These are phyloP conservation scores for Danio albolineatus DNA, from an alignment of 2,797 vertebrate species.

Conservation along the genomic window DNA sequence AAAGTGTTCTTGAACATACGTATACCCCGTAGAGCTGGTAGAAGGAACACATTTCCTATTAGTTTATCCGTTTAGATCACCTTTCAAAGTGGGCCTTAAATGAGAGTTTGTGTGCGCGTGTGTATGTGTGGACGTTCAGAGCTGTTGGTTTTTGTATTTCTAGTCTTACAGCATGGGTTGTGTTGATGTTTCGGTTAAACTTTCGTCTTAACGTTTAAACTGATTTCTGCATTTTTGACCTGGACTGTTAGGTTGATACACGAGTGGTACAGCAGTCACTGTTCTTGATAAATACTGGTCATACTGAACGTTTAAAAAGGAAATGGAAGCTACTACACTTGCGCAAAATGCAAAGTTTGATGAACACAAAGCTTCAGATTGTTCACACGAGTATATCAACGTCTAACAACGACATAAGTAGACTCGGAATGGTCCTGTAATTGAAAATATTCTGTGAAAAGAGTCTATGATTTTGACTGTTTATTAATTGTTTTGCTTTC, in stretches of 20 bases:
- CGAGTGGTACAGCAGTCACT: not conserved
- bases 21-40: slow-evolving; percentile 17
- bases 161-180: slow-evolving; percentile 16
- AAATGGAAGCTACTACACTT: not conserved
- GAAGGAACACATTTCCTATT: slow-evolving; percentile 15
- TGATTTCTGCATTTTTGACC: slow-evolving; percentile 4
- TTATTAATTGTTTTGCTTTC: not conserved
- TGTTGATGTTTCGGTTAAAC: not conserved
- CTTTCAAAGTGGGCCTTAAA: slow-evolving; percentile 26
- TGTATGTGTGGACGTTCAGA: not conserved
- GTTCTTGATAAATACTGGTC: not conserved
- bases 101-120: not conserved
- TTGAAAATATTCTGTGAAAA: not conserved
- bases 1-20: slow-evolving; percentile 40
- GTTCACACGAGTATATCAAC: not conserved
- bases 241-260: not conserved
- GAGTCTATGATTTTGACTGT: slow-evolving; percentile 1
- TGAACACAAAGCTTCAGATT: not conserved
- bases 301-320: not conserved
- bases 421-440: not conserved
- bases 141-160: slow-evolving; percentile 1
- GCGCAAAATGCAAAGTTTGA: not conserved
- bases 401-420: not conserved
- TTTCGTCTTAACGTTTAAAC: not conserved
- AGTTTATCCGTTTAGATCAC: not conserved